phyloP scores from a whole-genome alignment of 2,113 vertebrate genomes.

The Bos indicus region DNA sequence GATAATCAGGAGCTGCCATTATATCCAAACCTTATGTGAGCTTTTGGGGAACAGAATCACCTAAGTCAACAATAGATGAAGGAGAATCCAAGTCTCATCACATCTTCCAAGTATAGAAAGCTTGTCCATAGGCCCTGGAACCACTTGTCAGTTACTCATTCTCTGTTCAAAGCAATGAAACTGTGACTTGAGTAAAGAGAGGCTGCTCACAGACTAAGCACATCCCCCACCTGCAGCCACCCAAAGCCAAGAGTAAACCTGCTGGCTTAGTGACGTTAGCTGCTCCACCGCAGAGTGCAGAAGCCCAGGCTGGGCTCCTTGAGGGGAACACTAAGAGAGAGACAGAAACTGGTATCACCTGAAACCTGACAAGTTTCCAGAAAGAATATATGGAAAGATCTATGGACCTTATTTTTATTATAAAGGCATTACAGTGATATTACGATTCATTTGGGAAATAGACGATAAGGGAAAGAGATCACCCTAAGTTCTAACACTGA shows the following conservation, averaged over 20 bases:
- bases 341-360: neutral
- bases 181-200: constrained; percentile 20
- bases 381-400: constrained; percentile 52
- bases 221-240: neutral
- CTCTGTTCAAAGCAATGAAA: neutral
- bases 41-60: neutral
- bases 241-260: neutral
- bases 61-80: neutral
- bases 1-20: constrained; percentile 19
- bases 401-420: constrained; percentile 48
- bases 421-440: constrained; percentile 48
- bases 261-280: neutral
- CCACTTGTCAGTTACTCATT: neutral
- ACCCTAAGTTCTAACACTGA: constrained; percentile 1
- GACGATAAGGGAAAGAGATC: neutral
- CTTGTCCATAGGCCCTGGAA: neutral
- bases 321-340: neutral
- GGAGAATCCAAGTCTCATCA: neutral
- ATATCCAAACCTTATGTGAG: neutral
- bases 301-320: neutral
- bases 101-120: neutral
- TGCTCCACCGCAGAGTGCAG: neutral
- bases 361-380: neutral
- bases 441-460: constrained; percentile 4
- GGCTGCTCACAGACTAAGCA: neutral